Evolutionary conservation across 2,797 vertebrate species (phyloP), one percentile per base, ranked within the genome.

Genomic region (Kryptopterus vitreolus): DNA sequence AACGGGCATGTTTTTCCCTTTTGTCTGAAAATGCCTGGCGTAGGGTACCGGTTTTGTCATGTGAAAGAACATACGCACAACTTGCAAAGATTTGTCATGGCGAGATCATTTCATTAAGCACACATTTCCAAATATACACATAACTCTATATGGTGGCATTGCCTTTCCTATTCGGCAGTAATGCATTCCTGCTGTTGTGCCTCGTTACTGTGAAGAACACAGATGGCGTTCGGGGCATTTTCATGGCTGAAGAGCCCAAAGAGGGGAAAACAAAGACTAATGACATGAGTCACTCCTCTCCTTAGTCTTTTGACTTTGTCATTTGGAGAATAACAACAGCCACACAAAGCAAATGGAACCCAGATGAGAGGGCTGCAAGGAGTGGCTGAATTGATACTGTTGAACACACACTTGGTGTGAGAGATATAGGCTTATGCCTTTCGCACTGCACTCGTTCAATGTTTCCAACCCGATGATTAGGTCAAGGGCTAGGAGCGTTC

Each of bases 291-390:
- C 92, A 92, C 90, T 90, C 83, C 77, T 85, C 79, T 91, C 90
- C 87, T 93, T 90, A 90, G 91, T 92, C 91, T 93, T 48, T 90
- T 91, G 89, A 91, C 90, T 93, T 91, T 91, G 91, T n/a, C 92
- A 92, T 92, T 93, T 90, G 86, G 86, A 92, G 91, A 93, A 92
- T 90, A 93, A 93, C 91, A 92, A 91, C 86, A 86, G 90, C 90
- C 91, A 92, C 90, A 92, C 89, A 90, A 88, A 87, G 87, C 90
- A 93, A 93, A 94, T 92, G 88, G 87, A 93, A 92, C 89, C 92
- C 92, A 92, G 92, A 93, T 93, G 92, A 93, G 86, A 85, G 84
- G 82, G 76, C 58, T 87, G 89, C 89, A 88, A 86, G 83, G 68
- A 76, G 74, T 75, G 80, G 72, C 90, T 88, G 91, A 89, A 81